Percentiles rank a stretch among this genome's conserved stretches.
Conservation (phyloP, 2,113 vertebrate genomes). For the Aix galericulata region DNA sequence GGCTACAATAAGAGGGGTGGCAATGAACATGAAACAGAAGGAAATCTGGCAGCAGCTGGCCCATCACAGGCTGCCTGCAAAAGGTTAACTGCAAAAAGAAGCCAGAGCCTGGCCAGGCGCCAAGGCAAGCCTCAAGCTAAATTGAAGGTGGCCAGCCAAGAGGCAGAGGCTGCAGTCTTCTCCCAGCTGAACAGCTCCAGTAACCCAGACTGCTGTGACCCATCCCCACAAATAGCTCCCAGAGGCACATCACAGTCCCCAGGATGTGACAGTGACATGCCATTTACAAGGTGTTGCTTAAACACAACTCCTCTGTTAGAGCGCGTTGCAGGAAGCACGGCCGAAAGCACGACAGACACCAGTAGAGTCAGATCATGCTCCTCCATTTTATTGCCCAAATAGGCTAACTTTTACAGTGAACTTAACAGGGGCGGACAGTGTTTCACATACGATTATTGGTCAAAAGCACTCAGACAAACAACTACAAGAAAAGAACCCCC, state of each 20-base stretch:
- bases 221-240: not conserved
- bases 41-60: not conserved
- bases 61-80: not conserved
- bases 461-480: no score
- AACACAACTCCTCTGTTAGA: not conserved
- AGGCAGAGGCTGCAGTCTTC: slow-evolving; percentile 36
- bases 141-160: slow-evolving; percentile 19
- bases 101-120: not conserved
- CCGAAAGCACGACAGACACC: no score
- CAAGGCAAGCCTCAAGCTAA: slow-evolving; percentile 19
- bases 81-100: slow-evolving; percentile 22
- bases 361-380: no score
- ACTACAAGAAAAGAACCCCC: no score
- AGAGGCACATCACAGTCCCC: not conserved
- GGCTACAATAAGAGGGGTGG: not conserved
- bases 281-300: not conserved
- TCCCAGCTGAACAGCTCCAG: not conserved
- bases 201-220: slow-evolving; percentile 17
- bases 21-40: not conserved
- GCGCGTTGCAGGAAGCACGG: no score
- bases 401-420: no score
- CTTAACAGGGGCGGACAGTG: no score
- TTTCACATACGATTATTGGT: no score
- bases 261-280: not conserved
- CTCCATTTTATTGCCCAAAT: no score